Evolutionary conservation across 2,797 vertebrate species (phyloP).

Genomic region (Helicolenus hilgendorfi): DNA sequence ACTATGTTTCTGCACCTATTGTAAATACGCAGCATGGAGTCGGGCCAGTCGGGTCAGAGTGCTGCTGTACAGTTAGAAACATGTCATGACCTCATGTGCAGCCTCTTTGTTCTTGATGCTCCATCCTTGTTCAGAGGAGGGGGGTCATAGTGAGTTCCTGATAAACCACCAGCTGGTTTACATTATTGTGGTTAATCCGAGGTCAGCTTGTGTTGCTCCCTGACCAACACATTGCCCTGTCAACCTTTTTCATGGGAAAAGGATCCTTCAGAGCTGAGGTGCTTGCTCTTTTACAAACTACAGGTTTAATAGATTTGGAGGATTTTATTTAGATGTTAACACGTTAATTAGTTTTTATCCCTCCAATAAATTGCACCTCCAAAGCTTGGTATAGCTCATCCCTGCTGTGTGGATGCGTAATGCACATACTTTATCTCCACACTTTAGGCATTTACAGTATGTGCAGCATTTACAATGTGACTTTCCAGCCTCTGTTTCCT

Average conservation of each 20-base stretch:
- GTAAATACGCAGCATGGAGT: slow-evolving; percentile 35
- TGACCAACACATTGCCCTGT: slow-evolving; percentile 52
- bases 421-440: slow-evolving; percentile 20
- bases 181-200: slow-evolving; percentile 67
- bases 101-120: slow-evolving; percentile 40
- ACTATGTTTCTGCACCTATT: background rate
- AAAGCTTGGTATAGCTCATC: slow-evolving; percentile 48
- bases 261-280: slow-evolving; percentile 6
- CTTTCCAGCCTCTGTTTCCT: slow-evolving; percentile 41
- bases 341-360: slow-evolving; percentile 49
- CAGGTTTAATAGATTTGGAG: slow-evolving; percentile 20
- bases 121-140: slow-evolving; percentile 30
- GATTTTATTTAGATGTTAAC: slow-evolving; percentile 53
- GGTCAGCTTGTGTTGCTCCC: slow-evolving; percentile 61
- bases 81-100: slow-evolving; percentile 51
- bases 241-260: slow-evolving; percentile 53
- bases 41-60: slow-evolving; percentile 26
- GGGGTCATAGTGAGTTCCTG: slow-evolving; percentile 63
- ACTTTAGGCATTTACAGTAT: slow-evolving; percentile 15
- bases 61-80: slow-evolving; percentile 43
- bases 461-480: slow-evolving; percentile 27
- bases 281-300: slow-evolving; percentile 16
- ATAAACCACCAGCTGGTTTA: slow-evolving; percentile 73
- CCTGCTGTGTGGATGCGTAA: slow-evolving; percentile 26
- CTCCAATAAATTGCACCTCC: slow-evolving; percentile 41